Conservation (phyloP, 1,140 invertebrate species). For the Spodoptera litura region DNA sequence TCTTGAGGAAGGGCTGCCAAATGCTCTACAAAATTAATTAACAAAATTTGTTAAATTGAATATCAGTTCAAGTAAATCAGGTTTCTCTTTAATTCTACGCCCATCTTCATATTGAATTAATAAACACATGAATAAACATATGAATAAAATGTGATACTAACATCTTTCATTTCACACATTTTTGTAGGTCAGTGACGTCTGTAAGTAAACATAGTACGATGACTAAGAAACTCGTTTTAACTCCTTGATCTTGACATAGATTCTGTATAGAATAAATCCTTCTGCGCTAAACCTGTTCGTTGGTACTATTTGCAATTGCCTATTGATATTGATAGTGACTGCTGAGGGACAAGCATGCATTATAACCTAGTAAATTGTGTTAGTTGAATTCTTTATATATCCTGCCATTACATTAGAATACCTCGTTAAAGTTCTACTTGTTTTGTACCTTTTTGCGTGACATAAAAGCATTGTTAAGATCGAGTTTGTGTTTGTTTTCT, state of each 20-base stretch:
- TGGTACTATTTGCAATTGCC: constrained; percentile 59
- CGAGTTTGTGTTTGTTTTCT: too few species aligned
- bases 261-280: constrained; percentile 72
- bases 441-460: constrained; percentile 1
- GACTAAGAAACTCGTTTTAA: constrained; percentile 70
- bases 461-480: not conserved
- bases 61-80: too few species aligned
- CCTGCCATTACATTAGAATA: constrained; percentile 8
- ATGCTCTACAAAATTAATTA: too few species aligned
- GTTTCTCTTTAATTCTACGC: too few species aligned
- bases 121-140: too few species aligned
- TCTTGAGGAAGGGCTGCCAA: too few species aligned
- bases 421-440: not conserved
- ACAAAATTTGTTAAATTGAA: too few species aligned
- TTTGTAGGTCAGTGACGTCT: constrained; percentile 71
- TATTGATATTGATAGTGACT: constrained; percentile 54
- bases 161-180: constrained; percentile 47
- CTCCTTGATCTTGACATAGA: constrained; percentile 82
- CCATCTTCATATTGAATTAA: too few species aligned
- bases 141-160: too few species aligned
- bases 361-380: constrained; percentile 4
- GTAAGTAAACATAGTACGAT: constrained; percentile 64
- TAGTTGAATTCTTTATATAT: constrained; percentile 20
- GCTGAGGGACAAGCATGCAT: constrained; percentile 27
- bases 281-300: constrained; percentile 72